Base-by-base conservation (phyloP, 1,140 invertebrate species). In the Plodia interpunctella region DNA sequence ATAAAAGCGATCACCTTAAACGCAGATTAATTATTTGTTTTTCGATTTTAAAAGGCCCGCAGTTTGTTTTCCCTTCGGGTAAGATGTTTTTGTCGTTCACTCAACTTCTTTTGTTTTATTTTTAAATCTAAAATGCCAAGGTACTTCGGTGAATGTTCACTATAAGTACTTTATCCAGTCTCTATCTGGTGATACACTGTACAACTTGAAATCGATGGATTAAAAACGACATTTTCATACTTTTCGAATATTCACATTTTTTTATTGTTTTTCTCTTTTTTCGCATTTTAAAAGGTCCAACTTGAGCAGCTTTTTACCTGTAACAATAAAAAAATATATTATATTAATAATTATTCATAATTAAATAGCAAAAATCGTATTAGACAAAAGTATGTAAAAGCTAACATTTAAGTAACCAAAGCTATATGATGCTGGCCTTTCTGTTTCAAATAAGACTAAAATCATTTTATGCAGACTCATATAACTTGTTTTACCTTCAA, bases 241-340 rank as follows among this genome's bases (percentile, higher is more conserved):
- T 15, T 6, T 13, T 2, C 15, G 10, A 3, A 15, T 66, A 58
- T 60, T 65, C 55, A 51, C 52, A 65, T 65, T 71, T 65, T 30
- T 55, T 59, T 74, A 63, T 75, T 55, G 66, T 56, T 85, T 85
- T 87, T 80, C 84, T 85, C 75, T 83, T 85, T 70, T 87, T 87
- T 85, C 74, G 82, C 84, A 83, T 87, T 80, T 80, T 79, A 74
- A 44, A 51, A 20, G 55, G 20, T 44, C 18, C 52, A 9, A 58
- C 49, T 25, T 51, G 52, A 11, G 54, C 18, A 64, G 57, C 49
- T 56, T 63, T 50, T 63, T 35, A 76, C 68, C 83, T 86, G 80
- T 5, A 86, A 85, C 66, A 77, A 72, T 60, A 62, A 58, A 70
- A 60, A 52, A 57, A 62, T 2, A 49, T 49, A 1, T 35, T 25